These are phyloP conservation scores for Scaptomyza flava DNA, from an alignment of 2,888 invertebrate species.

Conservation along the genomic window DNA sequence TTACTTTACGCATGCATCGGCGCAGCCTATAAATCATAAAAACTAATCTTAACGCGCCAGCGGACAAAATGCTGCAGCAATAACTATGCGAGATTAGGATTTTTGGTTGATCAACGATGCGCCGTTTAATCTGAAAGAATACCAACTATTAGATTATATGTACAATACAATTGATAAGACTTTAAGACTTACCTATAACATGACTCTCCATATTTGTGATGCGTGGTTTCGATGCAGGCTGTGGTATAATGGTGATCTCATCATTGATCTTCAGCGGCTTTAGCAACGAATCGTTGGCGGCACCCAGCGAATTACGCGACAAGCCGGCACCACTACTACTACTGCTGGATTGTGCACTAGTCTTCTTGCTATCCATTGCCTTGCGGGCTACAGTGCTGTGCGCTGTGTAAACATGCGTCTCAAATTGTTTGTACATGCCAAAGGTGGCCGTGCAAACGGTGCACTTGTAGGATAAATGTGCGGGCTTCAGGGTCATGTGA, in stretches of 20 bases:
- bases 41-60: slow-evolving; percentile 61
- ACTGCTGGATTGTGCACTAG: slow-evolving; percentile 70
- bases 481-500: slow-evolving; percentile 95
- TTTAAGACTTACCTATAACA: slow-evolving; percentile 81
- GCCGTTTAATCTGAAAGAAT: slow-evolving; percentile 57
- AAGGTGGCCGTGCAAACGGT: slow-evolving; percentile 97
- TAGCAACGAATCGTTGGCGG: slow-evolving; percentile 87
- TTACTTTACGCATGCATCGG: slow-evolving; percentile 31
- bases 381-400: slow-evolving; percentile 95
- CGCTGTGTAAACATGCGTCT: slow-evolving; percentile 96
- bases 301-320: slow-evolving; percentile 80
- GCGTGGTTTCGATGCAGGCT: slow-evolving; percentile 87
- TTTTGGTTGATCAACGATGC: slow-evolving; percentile 68
- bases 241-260: slow-evolving; percentile 95
- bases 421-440: slow-evolving; percentile 97
- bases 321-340: slow-evolving; percentile 56
- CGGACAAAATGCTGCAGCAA: slow-evolving; percentile 61
- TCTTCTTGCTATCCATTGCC: slow-evolving; percentile 88
- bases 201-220: slow-evolving; percentile 84
- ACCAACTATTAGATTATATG: background rate
- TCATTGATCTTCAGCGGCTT: slow-evolving; percentile 95
- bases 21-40: slow-evolving; percentile 48
- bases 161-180: background rate
- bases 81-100: slow-evolving; percentile 74
- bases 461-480: slow-evolving; percentile 97